A percentile compares a stretch with the other conserved stretches of the same genome.
Conservation (phyloP, 2,113 vertebrate species). For the Urocolius indicus region DNA sequence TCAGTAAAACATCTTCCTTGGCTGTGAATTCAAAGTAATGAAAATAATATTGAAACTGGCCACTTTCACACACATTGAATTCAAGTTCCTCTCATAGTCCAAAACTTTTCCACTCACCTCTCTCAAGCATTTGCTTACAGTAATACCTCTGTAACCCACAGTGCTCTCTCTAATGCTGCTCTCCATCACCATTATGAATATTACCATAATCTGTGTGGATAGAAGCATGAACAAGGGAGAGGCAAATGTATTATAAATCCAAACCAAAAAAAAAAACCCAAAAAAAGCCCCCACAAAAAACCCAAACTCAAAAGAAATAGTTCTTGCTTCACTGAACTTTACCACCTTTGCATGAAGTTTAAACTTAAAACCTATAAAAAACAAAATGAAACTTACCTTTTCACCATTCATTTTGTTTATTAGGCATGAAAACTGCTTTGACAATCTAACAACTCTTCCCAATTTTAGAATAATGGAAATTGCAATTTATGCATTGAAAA, state of each 20-base stretch:
- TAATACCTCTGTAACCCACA: background rate
- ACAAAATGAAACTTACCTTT: background rate
- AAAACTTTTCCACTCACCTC: background rate
- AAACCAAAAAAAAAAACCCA: background rate
- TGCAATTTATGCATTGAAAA: background rate
- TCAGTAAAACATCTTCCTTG: background rate
- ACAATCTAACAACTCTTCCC: background rate
- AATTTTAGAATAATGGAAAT: background rate
- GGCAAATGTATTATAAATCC: background rate
- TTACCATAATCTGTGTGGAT: background rate
- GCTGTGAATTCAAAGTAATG: background rate
- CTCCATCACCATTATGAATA: background rate
- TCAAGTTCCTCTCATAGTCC: background rate
- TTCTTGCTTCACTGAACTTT: background rate
- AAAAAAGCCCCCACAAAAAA: background rate
- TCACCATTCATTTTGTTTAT: background rate
- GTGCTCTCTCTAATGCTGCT: background rate
- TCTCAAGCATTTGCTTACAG: background rate
- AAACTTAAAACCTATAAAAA: background rate
- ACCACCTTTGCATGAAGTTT: background rate
- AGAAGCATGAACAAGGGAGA: background rate
- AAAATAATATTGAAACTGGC: background rate
- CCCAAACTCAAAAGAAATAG: background rate
- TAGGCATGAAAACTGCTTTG: background rate
- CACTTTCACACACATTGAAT: background rate